Evolutionary conservation across 1,140 invertebrate species (phyloP), one percentile per base, ranked within the genome.

Genomic region (Rhagoletis zephyria): DNA sequence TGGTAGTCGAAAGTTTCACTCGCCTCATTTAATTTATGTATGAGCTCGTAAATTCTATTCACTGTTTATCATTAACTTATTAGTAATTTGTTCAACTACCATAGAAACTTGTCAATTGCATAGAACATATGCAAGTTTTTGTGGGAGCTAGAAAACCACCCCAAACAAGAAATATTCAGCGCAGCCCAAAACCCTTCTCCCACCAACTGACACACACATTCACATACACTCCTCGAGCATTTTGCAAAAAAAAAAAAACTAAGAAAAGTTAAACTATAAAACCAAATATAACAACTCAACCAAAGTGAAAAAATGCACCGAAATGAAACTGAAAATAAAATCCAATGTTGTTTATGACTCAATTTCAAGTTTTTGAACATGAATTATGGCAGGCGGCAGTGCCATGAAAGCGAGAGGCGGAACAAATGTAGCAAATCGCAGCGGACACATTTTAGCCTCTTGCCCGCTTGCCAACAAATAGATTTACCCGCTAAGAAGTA

Each of bases 241-340:
- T 56, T 81, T 81, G 74, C 74, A 81, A 19, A 56, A 81, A 51
- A 77, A 30, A 10, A 81, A 42, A 12, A 7, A 14, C 74, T 48
- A 16, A 30, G 45, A 12, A 42, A 81, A 81, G 74, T 56, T n/a
- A 51, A 81, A 81, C 74, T 81, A 81, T 48, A 56, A 81, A 81
- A 56, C 16, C 16, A 56, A 59, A 51, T 19, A 56, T 1, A 48
- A 59, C 5, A 10, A 19, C 56, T 6, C n/a, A 10, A 4, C 4
- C 16, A 81, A 81, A 56, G n/a, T 19, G 48, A 56, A 56, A 81
- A 56, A 81, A 45, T 81, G 74, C 74, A 81, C 9, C 10, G 74
- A 81, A 74, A 81, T 81, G 45, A 81, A 81, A 81, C 74, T 81
- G 74, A 81, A 81, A 81, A 81, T 81, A 81, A 81, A 81, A 81